Base-by-base conservation (phyloP, 1,140 invertebrate genomes). In the Halesus radiatus region DNA sequence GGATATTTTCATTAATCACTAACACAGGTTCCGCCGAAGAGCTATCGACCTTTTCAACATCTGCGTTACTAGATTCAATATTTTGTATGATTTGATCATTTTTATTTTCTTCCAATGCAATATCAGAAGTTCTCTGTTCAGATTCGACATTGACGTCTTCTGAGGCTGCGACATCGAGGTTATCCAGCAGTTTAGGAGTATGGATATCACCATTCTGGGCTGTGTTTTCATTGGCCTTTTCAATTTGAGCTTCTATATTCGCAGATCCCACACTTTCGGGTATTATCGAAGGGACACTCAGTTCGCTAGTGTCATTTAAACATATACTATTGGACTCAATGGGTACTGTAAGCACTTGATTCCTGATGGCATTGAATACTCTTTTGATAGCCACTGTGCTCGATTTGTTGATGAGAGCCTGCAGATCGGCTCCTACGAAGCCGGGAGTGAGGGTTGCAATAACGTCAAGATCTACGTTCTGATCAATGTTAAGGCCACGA, bases 381-480 rank as follows among this genome's bases (percentile, higher is more conserved):
- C 87, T 86, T 83, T 97, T 95, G 0, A 98, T 93, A 26, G 97
- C 97, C 83, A 92, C 92, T 86, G 96, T 94, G 6, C 95, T 95
- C 32, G 98, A 96, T 89, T 98, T 96, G 81, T 94, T 92, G 1
- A 95, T 93, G 45, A 99, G 88, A 0, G 96, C 94, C 85, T 94
- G 92, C 26, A 99, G 90, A 92, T 99, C 98, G 13, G 97, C 97
- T 22, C 97, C 98, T 50, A 99, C 98, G 91, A 95, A 99, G n/a
- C 98, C 98, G 8, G 98, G 98, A 45, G 97, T 98, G 23, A 94
- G 89, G 84, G 94, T 92, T 29, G 97, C 96, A 62, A 99, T 88
- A 50, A 89, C 87, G 79, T 92, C 87, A 81, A 94, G 93, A 86
- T 95, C 92, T 83, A 98, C 91, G 84, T 93, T 92, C 23, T 91